Base-by-base conservation (phyloP, 2,797 vertebrate genomes). In the Apogon talboti region DNA sequence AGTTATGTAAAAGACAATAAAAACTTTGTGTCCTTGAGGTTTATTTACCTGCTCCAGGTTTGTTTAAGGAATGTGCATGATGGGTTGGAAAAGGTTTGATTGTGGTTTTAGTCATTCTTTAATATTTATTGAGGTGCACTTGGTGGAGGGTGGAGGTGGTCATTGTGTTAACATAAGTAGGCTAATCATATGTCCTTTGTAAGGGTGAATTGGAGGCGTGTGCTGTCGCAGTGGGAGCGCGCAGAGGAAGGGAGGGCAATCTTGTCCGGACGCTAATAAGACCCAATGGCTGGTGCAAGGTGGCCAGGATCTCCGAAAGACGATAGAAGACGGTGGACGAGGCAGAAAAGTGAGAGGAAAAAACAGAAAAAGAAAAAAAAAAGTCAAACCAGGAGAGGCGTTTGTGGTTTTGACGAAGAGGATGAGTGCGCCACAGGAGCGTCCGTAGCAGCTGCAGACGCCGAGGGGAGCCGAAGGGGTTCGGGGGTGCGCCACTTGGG, bases 221-320 rank as follows among this genome's bases (percentile, higher is more conserved):
- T 88, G 92, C 92, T 89, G 87, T 79, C 50, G 83, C 83, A 57
- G 76, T 71, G 88, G 73, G 89, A 89, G 87, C 83, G 92, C 88
- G 86, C 90, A 93, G 83, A 93, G 92, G 93, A 92, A 93, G 92
- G 92, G 93, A 92, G 92, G 92, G 93, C 90, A 85, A 89, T 85
- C 85, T 82, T 66, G 86, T 91, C 82, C 89, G 79, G 90, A 86
- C 90, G 81, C 89, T 90, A 92, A 92, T 91, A 93, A 93, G 90
- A 93, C 90, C 92, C 89, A 86, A 94, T 92, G 92, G 91, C 91
- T 86, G 87, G 87, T 76, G 88, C 81, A 87, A 90, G 84, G 90
- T 90, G 89, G 88, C 79, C 85, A 92, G 86, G 89, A 92, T 89
- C 88, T 73, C 82, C 48, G 82, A 71, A 55, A 77, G 69, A 74